Base-by-base conservation (phyloP, 1,140 invertebrate species). In the Orchestia grillus region DNA sequence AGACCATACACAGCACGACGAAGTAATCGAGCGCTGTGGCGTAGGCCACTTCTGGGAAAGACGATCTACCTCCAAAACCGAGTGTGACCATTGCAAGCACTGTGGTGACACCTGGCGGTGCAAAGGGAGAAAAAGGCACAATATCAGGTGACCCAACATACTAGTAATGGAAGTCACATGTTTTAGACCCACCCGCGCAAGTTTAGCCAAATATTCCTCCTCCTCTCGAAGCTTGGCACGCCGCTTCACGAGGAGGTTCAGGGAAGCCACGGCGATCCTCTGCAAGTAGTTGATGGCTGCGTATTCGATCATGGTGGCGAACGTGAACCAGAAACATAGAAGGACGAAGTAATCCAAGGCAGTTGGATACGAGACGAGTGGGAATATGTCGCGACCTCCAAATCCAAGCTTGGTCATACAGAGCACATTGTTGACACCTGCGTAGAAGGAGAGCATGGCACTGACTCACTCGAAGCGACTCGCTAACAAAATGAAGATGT, bases 21-120 rank as follows among this genome's bases (percentile, higher is more conserved):
- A 98, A 98, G 97, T 98, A 98, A 97, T 98, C 98, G 40, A 98
- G 97, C 0, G 98, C 98, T 8, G 98, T 98, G 92, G 98, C 97
- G 97, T 98, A 98, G 6, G 97, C 97, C 28, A 98, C 98, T 96
- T 97, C 97, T n/a, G 98, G 98, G 96, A 98, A 97, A 94, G 97
- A 97, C n/a, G 98, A 97, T 77, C 98, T 97, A 23, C 98, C 98
- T 28, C 98, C 98, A 97, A 98, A 98, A 0, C 98, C 98, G 77
- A 98, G 97, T 0, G 98, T 98, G 11, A 98, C 98, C 96, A 98
- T 98, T 87, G 98, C 98, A 94, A 98, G 97, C n/a, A 98, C 98
- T 4, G 98, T 98, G 53, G 98, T 98, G 44, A 98, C 98, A 90
- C 98, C 98, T 98, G 97, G 95, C 43, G 92, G 96, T 88, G 96